These are phyloP conservation scores for Achlya flavicornis DNA, from an alignment of 2,888 invertebrate genomes.

Conservation along the genomic window DNA sequence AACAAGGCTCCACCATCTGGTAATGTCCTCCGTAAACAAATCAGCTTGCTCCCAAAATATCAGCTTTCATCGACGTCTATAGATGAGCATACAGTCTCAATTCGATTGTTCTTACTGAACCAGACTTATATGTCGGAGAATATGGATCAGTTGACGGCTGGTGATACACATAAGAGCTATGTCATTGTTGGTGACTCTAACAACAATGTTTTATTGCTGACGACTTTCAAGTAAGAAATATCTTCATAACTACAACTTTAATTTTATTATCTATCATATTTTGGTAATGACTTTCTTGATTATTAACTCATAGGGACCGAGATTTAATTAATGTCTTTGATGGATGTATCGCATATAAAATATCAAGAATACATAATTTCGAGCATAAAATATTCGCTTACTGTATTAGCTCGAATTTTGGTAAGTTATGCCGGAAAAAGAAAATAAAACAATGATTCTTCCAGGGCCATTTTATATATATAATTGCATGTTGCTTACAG, in stretches of 20 bases:
- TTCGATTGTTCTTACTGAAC: conserved; percentile 73
- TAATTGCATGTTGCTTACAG: conserved; percentile 55
- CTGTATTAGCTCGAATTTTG: conserved; percentile 84
- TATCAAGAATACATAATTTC: conserved; percentile 64
- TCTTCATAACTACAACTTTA: background rate
- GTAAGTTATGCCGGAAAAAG: conserved; percentile 52
- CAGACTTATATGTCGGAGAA: conserved; percentile 68
- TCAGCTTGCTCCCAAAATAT: conserved; percentile 86
- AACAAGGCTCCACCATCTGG: conserved; percentile 90
- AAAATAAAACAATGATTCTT: background rate
- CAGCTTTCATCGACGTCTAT: conserved; percentile 66
- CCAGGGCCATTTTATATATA: background rate
- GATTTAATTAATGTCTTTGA: conserved; percentile 73
- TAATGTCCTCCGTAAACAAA: conserved; percentile 85
- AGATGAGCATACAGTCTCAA: conserved; percentile 54
- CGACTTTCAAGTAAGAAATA: conserved; percentile 79
- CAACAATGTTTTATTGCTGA: conserved; percentile 84
- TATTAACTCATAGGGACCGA: conserved; percentile 60
- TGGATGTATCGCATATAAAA: conserved; percentile 65
- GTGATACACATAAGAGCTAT: conserved; percentile 78
- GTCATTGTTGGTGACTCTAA: conserved; percentile 87
- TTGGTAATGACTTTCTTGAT: background rate
- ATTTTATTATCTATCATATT: no score
- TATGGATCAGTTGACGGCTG: conserved; percentile 72
- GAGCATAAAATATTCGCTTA: conserved; percentile 79